A percentile compares a stretch with the other conserved stretches of the same genome.
These are phyloP conservation scores for Tiphia femorata DNA, from an alignment of 2,888 invertebrate genomes.

Conservation along the genomic window DNA sequence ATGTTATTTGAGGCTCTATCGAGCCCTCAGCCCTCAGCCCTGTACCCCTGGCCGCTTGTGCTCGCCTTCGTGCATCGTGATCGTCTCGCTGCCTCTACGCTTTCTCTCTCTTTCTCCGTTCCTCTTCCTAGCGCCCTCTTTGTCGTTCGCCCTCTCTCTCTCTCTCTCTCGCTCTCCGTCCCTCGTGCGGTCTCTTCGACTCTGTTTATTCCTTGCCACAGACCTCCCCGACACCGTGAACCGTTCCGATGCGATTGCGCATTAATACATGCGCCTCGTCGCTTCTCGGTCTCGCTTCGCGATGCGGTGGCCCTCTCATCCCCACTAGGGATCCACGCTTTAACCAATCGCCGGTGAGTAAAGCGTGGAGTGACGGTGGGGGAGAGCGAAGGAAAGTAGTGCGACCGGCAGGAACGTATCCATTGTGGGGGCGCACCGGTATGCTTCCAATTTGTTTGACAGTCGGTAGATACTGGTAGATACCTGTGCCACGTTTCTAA, in stretches of 20 bases:
- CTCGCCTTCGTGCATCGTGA: conserved; percentile 64
- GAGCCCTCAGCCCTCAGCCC: conserved; percentile 65
- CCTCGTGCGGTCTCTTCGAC: conserved; percentile 50
- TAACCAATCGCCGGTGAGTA: conserved; percentile 44
- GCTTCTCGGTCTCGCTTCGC: conserved; percentile 53
- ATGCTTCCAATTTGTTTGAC: too few relatives aligned
- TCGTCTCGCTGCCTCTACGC: conserved; percentile 48
- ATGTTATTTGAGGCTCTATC: conserved; percentile 57
- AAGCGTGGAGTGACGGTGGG: conserved; percentile 38
- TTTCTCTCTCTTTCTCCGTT: conserved; percentile 17
- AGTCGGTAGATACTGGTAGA: too few relatives aligned
- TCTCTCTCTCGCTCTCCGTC: conserved; percentile 41
- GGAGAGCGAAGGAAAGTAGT: conserved; percentile 47
- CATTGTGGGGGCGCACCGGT: neutral
- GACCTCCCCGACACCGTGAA: conserved; percentile 57
- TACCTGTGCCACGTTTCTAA: too few relatives aligned
- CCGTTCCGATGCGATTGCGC: conserved; percentile 66
- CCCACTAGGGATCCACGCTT: conserved; percentile 17
- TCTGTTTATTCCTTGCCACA: conserved; percentile 61
- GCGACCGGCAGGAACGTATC: conserved; percentile 42
- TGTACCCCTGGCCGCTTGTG: conserved; percentile 65
- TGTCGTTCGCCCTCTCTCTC: conserved; percentile 47
- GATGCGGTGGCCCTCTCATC: conserved; percentile 47
- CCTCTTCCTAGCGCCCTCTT: too few relatives aligned
- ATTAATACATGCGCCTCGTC: conserved; percentile 58